Conservation (phyloP, 1,140 invertebrate species). For the Zaprionus ornatus region DNA sequence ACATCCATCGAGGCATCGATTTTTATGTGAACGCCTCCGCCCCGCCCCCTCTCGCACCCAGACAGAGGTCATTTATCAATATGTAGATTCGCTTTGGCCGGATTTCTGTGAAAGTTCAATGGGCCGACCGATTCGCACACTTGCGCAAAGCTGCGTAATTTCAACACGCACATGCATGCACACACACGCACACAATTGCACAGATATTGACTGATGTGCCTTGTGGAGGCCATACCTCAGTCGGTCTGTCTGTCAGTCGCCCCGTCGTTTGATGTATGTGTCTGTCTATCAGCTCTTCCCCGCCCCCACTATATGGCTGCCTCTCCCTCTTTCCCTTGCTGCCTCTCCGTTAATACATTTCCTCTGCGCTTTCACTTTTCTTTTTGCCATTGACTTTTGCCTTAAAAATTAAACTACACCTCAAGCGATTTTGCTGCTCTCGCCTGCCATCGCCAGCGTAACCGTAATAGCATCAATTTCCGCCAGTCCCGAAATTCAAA, state of each 20-base stretch:
- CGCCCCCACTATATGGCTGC: slow-evolving; percentile 8
- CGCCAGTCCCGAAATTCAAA: slow-evolving; percentile 66
- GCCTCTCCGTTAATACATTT: slow-evolving; percentile 7
- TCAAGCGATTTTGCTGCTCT: slow-evolving; percentile 35
- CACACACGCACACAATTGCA: slow-evolving; percentile 55
- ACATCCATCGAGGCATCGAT: slow-evolving; percentile 56
- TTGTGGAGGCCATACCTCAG: slow-evolving; percentile 40
- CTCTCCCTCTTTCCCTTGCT: neutral
- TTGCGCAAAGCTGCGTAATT: slow-evolving; percentile 66
- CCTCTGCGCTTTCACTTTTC: slow-evolving; percentile 58
- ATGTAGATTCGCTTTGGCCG: slow-evolving; percentile 61
- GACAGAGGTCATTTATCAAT: slow-evolving; percentile 75
- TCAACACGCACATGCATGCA: slow-evolving; percentile 51
- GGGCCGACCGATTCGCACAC: slow-evolving; percentile 39
- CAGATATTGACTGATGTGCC: slow-evolving; percentile 77
- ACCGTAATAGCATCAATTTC: slow-evolving; percentile 77
- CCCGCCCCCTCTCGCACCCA: neutral
- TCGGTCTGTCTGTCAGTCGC: slow-evolving; percentile 24
- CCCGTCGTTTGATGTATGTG: slow-evolving; percentile 67
- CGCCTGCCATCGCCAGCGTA: slow-evolving; percentile 45
- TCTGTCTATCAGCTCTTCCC: slow-evolving; percentile 52
- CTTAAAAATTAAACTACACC: slow-evolving; percentile 61
- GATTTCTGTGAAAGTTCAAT: slow-evolving; percentile 56
- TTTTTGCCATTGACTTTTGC: slow-evolving; percentile 40
- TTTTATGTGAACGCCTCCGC: slow-evolving; percentile 38